These are phyloP conservation scores for Mola mola DNA, from an alignment of 2,113 vertebrate species.

Conservation along the genomic window DNA sequence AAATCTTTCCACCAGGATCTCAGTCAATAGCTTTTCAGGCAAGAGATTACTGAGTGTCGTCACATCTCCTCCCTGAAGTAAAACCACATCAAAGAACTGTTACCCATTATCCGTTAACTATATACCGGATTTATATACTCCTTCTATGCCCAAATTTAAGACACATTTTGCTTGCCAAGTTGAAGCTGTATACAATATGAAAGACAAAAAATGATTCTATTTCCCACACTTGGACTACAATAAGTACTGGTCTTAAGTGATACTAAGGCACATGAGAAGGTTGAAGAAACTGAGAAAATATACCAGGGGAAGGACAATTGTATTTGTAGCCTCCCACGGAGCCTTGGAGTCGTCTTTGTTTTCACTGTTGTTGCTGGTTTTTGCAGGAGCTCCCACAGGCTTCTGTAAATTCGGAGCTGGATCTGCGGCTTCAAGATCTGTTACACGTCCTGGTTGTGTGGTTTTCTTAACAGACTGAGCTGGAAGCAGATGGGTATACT, in stretches of 20 bases:
- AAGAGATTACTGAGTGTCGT: slow-evolving; percentile 77
- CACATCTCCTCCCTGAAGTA: slow-evolving; percentile 60
- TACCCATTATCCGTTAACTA: neutral
- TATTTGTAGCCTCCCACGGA: neutral
- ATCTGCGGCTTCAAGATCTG: slow-evolving; percentile 9
- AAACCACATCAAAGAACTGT: slow-evolving; percentile 22
- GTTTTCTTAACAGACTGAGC: slow-evolving; percentile 25
- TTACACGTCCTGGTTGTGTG: neutral
- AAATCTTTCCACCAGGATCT: slow-evolving; percentile 88
- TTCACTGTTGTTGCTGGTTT: slow-evolving; percentile 49
- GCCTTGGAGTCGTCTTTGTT: slow-evolving; percentile 7
- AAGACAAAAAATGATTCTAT: neutral
- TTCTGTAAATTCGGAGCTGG: slow-evolving; percentile 6
- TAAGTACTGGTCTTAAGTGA: neutral
- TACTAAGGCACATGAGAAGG: neutral
- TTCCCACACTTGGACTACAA: neutral
- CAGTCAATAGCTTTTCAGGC: slow-evolving; percentile 85
- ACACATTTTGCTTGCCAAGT: neutral
- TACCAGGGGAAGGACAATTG: slow-evolving; percentile 49
- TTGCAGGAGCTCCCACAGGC: slow-evolving; percentile 61
- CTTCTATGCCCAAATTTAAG: neutral
- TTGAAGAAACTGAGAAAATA: neutral
- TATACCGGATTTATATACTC: neutral
- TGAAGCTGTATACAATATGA: neutral
- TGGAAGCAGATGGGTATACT: slow-evolving; percentile 19